Conservation (phyloP, 2,797 vertebrate genomes). For the Sardinella longiceps region DNA sequence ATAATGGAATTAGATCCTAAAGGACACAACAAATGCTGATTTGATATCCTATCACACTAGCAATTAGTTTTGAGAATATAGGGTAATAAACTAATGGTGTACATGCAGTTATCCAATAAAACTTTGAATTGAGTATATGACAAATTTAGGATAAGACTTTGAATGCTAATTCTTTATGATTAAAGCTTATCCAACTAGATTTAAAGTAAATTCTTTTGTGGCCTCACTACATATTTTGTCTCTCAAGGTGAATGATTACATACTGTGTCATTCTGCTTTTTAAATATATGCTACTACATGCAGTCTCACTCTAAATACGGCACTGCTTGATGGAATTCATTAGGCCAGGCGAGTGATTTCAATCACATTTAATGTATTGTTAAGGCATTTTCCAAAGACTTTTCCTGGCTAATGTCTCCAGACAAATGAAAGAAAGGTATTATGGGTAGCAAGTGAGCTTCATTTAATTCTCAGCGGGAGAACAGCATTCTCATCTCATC, state of each 20-base stretch:
- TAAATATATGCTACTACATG: not conserved
- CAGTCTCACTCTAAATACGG: not conserved
- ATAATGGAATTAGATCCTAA: no score
- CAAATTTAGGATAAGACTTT: no score
- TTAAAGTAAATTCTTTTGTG: not conserved
- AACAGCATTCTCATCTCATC: slow-evolving; percentile 23
- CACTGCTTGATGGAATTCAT: not conserved
- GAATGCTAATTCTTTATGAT: not conserved
- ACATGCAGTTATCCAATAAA: not conserved
- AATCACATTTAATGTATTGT: not conserved
- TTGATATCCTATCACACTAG: no score
- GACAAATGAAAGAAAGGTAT: slow-evolving; percentile 22
- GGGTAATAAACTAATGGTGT: no score
- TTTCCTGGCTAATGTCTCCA: not conserved
- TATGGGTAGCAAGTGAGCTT: slow-evolving; percentile 42
- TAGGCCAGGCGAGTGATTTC: not conserved
- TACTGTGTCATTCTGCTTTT: not conserved
- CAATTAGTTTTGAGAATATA: no score
- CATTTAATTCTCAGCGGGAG: slow-evolving; percentile 51
- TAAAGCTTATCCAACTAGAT: not conserved
- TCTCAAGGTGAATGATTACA: not conserved
- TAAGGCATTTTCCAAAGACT: not conserved
- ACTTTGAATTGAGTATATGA: not conserved
- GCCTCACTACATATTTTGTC: not conserved
- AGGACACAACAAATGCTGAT: no score